phyloP scores from a whole-genome alignment of 2,888 invertebrate species.

The Drosophila kuntzei region DNA sequence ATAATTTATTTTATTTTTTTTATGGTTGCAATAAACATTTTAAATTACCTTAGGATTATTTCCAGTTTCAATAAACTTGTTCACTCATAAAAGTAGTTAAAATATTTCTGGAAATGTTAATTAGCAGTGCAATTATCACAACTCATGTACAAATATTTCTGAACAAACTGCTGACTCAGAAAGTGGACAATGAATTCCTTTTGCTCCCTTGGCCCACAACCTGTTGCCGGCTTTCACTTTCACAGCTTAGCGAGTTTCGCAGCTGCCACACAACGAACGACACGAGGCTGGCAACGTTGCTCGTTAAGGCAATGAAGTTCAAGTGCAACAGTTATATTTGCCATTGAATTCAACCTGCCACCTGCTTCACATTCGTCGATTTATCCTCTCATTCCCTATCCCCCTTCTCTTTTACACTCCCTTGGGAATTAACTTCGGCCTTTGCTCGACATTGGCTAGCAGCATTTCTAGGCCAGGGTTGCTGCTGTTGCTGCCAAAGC shows the following conservation, averaged over 20 bases:
- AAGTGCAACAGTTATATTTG: constrained; percentile 77
- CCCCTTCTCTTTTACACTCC: not conserved
- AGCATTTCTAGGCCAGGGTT: constrained; percentile 78
- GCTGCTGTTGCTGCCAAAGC: constrained; percentile 33
- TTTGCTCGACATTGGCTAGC: constrained; percentile 59
- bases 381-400: not conserved
- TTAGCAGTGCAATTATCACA: not conserved
- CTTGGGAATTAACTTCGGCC: constrained; percentile 37
- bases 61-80: too few relatives aligned
- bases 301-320: constrained; percentile 74
- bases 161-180: too few relatives aligned
- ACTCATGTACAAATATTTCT: too few relatives aligned
- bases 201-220: constrained; percentile 45
- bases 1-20: too few relatives aligned
- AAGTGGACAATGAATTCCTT: constrained; percentile 36
- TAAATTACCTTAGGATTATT: too few relatives aligned
- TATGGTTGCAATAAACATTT: too few relatives aligned
- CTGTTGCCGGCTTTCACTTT: constrained; percentile 81
- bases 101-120: not conserved
- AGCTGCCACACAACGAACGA: constrained; percentile 21
- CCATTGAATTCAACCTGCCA: constrained; percentile 30
- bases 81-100: not conserved
- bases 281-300: constrained; percentile 44
- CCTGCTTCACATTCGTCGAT: constrained; percentile 24
- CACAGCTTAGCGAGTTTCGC: constrained; percentile 33